Conservation (phyloP, 2,797 vertebrate species). For the Pseudochirops cupreus region DNA sequence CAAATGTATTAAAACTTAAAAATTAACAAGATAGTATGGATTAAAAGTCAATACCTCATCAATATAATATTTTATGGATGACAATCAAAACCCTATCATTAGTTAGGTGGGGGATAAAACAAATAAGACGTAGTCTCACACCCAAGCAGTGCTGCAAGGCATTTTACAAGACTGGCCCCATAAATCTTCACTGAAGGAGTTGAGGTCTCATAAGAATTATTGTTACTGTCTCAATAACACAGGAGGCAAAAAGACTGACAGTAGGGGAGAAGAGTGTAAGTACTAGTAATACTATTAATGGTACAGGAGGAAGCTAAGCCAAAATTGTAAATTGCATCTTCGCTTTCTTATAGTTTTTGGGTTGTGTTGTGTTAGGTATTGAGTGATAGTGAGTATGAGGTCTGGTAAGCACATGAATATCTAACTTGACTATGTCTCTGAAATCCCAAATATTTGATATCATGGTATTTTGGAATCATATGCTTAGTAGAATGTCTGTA, state of each 20-base stretch:
- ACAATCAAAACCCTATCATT: neutral
- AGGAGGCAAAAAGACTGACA: slow-evolving; percentile 36
- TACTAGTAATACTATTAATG: neutral
- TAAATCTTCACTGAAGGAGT: slow-evolving; percentile 54
- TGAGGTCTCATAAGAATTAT: slow-evolving; percentile 36
- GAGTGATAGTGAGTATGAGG: neutral
- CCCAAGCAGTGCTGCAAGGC: neutral
- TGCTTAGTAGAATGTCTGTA: neutral
- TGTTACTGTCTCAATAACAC: neutral
- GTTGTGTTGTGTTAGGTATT: neutral
- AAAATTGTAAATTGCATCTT: neutral
- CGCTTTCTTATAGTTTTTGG: neutral
- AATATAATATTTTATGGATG: neutral
- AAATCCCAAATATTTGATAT: neutral
- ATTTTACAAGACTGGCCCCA: neutral
- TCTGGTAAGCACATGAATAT: neutral
- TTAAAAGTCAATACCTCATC: neutral
- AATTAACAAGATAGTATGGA: neutral
- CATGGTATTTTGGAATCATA: neutral
- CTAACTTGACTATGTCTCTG: neutral
- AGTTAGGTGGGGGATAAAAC: neutral
- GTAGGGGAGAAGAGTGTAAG: slow-evolving; percentile 25
- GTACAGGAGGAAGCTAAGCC: neutral
- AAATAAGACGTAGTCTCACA: neutral
- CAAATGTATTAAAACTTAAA: neutral